Conservation (phyloP, 2,113 vertebrate genomes). For the Octodon degus region DNA sequence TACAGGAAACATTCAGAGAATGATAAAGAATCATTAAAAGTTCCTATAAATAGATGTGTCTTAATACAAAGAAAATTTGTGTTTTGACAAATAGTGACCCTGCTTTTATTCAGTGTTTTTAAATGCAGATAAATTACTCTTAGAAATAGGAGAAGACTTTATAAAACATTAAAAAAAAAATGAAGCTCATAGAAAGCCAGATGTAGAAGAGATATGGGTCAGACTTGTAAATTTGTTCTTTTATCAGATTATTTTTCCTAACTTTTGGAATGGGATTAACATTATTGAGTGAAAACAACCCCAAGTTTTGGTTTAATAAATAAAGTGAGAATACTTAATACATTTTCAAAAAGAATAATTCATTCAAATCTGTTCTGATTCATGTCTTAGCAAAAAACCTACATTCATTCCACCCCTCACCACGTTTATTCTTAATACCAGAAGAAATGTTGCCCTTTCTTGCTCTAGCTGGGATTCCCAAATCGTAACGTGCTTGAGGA, state of each 20-base stretch:
- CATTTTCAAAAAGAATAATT: not conserved
- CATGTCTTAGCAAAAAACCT: not conserved
- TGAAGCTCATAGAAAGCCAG: conserved; percentile 21
- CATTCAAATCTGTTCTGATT: not conserved
- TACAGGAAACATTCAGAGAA: not conserved
- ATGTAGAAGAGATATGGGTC: not conserved
- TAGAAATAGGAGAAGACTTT: conserved; percentile 46
- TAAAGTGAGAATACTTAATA: not conserved
- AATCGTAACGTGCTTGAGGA: conserved; percentile 59
- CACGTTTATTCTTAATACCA: conserved; percentile 70
- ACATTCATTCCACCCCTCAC: not conserved
- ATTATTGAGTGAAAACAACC: conserved; percentile 37
- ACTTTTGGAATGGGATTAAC: not conserved
- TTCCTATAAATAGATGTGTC: not conserved
- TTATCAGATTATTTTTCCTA: not conserved
- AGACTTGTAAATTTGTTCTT: not conserved
- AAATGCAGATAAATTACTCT: conserved; percentile 25
- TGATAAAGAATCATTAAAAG: conserved; percentile 51
- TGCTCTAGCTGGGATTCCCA: conserved; percentile 64
- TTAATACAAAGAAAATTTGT: not conserved
- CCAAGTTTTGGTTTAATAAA: conserved; percentile 67
- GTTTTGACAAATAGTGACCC: conserved; percentile 56
- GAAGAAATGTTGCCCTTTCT: conserved; percentile 41
- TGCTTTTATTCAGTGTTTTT: conserved; percentile 62
- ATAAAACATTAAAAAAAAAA: not conserved